Base-by-base conservation (phyloP, 2,888 invertebrate genomes). In the Drosophila meridionalis region DNA sequence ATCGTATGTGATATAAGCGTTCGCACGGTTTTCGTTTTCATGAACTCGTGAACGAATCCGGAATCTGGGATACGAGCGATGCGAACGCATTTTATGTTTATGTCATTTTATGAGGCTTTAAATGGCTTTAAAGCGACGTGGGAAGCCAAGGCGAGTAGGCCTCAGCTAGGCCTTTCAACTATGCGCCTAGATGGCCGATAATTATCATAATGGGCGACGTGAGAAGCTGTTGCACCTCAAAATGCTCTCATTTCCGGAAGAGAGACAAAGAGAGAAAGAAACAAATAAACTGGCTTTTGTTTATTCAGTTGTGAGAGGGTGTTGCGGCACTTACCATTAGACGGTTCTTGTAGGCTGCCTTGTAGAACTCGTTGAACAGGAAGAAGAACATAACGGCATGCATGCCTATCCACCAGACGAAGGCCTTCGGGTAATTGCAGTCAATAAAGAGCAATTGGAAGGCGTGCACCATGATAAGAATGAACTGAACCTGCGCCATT, bases 331-430 rank as follows among this genome's bases (percentile, higher is more conserved):
- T 90, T 84, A 91, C 92, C 90, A 82, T 85, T 66, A 92, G 90
- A 80, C 92, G 92, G 79, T 90, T 93, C 87, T 88, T 93, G 94
- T 97, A 97, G 26, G 96, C 95, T 92, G 96, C 95, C 92, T 96
- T 96, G 95, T 98, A 99, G 94, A 98, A 99, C 93, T 98, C 97
- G 91, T 96, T 97, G 95, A 99, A 99, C 73, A 99, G 95, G 95
- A 98, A 96, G 95, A 98, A 97, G 96, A 99, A 99, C 96, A 99
- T 97, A 80, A 98, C 96, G 2, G 98, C 98, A 93, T 99, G 98
- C 94, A 97, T 96, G 68, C 98, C 98, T 92, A 99, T 99, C 97
- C 97, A 98, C 97, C 97, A 97, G 80, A 97, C 97, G 93, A 98
- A 98, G n/a, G 96, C 97, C 87, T 96, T 95, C 61, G 98, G 98